Evolutionary conservation across 2,113 vertebrate genomes (phyloP).

Genomic region (Protomyctophum bolini): DNA sequence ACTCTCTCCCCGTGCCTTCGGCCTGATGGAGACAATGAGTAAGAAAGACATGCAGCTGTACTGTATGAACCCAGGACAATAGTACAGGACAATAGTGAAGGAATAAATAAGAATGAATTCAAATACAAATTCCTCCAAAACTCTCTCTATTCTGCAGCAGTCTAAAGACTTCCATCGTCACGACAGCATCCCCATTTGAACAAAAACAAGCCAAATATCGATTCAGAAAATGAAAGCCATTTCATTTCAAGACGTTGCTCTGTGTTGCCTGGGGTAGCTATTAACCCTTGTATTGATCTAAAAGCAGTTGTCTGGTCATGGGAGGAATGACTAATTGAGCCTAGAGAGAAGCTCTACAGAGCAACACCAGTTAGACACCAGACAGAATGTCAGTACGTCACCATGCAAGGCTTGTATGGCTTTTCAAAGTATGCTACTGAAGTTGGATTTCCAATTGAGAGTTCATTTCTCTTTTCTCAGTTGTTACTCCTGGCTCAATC

Average conservation of each 20-base stretch:
- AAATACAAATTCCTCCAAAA: not conserved
- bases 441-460: not conserved
- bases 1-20: too few species aligned
- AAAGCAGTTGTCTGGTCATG: constrained; percentile 14
- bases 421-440: not conserved
- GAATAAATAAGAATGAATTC: too few species aligned
- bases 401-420: not conserved
- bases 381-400: not conserved
- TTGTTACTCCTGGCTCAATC: not conserved
- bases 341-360: not conserved
- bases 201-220: constrained; percentile 27
- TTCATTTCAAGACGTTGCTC: not conserved
- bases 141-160: not conserved
- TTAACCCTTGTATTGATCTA: constrained; percentile 46
- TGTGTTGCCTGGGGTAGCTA: constrained; percentile 17
- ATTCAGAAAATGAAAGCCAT: constrained; percentile 25
- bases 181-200: not conserved
- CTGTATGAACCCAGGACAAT: too few species aligned
- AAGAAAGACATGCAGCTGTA: too few species aligned
- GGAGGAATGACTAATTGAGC: constrained; percentile 29
- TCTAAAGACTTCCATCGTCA: not conserved
- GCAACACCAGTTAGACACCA: not conserved
- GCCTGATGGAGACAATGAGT: too few species aligned
- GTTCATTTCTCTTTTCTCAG: not conserved
- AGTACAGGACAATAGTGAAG: too few species aligned